Evolutionary conservation across 1,140 invertebrate genomes (phyloP).

Genomic region (Diorhabda elongata): DNA sequence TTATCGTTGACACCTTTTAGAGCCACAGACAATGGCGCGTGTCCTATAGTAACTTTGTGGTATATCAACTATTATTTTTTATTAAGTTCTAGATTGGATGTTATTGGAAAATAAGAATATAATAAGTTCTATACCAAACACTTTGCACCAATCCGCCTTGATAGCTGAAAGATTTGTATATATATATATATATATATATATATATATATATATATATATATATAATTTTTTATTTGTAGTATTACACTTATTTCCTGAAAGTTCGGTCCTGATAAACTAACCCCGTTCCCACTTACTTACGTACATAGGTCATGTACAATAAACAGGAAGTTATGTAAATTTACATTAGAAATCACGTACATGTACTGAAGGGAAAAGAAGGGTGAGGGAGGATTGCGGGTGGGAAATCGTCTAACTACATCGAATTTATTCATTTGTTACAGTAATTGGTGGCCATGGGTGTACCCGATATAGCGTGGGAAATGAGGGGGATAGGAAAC

Average conservation of each 20-base stretch:
- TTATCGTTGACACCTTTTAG: no score
- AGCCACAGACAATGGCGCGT: no score
- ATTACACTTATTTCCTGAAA: neutral
- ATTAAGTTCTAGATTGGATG: no score
- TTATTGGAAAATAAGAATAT: no score
- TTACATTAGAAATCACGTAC: slow-evolving; percentile 16
- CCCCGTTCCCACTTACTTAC: neutral
- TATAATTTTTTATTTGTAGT: no score
- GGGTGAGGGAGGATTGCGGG: neutral
- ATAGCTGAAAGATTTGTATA: no score
- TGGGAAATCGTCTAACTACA: slow-evolving; percentile 3
- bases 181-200: no score
- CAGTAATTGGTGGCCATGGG: slow-evolving; percentile 11
- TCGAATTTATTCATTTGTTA: slow-evolving; percentile 9
- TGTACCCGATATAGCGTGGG: slow-evolving; percentile 6
- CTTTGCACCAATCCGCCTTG: no score
- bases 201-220: no score
- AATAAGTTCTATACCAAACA: no score
- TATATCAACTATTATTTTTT: no score
- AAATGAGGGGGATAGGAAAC: slow-evolving; percentile 5
- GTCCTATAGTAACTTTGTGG: no score
- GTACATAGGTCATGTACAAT: slow-evolving; percentile 3
- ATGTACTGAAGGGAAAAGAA: neutral
- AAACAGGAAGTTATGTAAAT: slow-evolving; percentile 13
- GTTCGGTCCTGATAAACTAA: neutral